These are phyloP conservation scores for Drosophila tropicalis DNA, from an alignment of 1,140 invertebrate genomes.

Conservation along the genomic window DNA sequence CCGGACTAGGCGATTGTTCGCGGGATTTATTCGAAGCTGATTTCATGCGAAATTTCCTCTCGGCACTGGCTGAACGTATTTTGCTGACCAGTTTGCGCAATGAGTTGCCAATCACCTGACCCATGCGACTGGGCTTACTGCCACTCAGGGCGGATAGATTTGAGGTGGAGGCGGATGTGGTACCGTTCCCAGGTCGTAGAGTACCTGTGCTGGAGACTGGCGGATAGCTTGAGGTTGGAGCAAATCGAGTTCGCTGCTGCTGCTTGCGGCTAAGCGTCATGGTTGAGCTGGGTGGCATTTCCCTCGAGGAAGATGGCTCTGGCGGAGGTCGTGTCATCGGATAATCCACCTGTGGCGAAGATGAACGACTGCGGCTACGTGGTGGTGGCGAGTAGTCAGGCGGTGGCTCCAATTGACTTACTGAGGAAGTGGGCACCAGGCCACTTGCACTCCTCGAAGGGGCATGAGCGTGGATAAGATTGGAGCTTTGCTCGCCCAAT, in stretches of 20 bases:
- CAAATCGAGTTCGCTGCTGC: slow-evolving; percentile 88
- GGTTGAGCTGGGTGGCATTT: slow-evolving; percentile 48
- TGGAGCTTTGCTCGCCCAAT: slow-evolving; percentile 53
- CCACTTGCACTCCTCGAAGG: slow-evolving; percentile 22
- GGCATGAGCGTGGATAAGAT: neutral
- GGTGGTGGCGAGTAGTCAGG: slow-evolving; percentile 89
- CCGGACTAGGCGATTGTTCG: slow-evolving; percentile 85
- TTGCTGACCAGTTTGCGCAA: slow-evolving; percentile 91
- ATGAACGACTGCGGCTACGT: slow-evolving; percentile 83
- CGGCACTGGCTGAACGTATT: slow-evolving; percentile 89
- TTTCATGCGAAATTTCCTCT: slow-evolving; percentile 87
- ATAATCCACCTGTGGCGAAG: slow-evolving; percentile 81
- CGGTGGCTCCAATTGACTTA: slow-evolving; percentile 84
- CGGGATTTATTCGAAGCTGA: slow-evolving; percentile 74
- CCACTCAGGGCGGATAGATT: slow-evolving; percentile 66
- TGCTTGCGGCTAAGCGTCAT: slow-evolving; percentile 84
- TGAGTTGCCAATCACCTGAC: slow-evolving; percentile 87
- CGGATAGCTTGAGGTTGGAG: slow-evolving; percentile 84
- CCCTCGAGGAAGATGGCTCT: neutral
- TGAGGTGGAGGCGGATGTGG: slow-evolving; percentile 61
- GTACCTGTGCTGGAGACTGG: slow-evolving; percentile 57
- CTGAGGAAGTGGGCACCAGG: slow-evolving; percentile 3
- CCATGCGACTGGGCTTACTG: slow-evolving; percentile 79
- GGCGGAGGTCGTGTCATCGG: slow-evolving; percentile 30
- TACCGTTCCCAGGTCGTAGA: slow-evolving; percentile 42